These are phyloP conservation scores for Siderastrea radians DNA, from an alignment of 92 coral and sea anemone species.

Conservation along the genomic window DNA sequence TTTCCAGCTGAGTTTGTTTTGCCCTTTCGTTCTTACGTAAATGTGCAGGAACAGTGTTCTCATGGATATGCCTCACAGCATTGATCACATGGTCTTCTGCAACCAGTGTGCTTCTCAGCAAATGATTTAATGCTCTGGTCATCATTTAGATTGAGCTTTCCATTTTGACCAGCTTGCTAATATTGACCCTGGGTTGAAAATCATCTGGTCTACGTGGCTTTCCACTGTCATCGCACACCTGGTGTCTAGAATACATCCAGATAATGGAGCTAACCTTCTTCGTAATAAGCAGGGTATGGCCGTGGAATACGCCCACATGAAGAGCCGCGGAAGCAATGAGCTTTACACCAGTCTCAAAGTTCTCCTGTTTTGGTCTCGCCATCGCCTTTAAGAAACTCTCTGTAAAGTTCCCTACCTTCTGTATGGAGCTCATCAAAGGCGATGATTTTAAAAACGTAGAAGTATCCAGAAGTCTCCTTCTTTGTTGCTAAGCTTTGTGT, in stretches of 20 bases:
- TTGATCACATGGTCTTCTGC: not conserved
- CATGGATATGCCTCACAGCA: not conserved
- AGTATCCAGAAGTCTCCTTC: not conserved
- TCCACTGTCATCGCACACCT: not conserved
- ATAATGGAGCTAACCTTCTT: not conserved
- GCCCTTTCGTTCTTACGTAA: not conserved
- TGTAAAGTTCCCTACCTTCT: not conserved
- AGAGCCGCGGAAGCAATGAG: not conserved
- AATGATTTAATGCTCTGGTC: not conserved
- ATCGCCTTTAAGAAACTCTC: constrained; percentile 4
- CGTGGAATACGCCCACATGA: no score
- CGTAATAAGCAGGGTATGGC: no score
- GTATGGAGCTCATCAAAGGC: not conserved
- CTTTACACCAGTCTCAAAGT: constrained; percentile 1
- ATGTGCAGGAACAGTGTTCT: not conserved
- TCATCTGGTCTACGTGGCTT: no score
- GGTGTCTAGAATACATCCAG: not conserved
- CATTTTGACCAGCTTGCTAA: not conserved
- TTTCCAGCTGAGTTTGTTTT: not conserved
- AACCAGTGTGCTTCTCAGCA: not conserved
- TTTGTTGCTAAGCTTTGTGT: not conserved
- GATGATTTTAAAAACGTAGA: no score
- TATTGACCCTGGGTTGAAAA: no score
- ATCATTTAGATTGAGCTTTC: not conserved
- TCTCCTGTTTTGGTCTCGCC: not conserved